Conservation (phyloP, 2,113 vertebrate species). For the Lucifuga dentata region DNA sequence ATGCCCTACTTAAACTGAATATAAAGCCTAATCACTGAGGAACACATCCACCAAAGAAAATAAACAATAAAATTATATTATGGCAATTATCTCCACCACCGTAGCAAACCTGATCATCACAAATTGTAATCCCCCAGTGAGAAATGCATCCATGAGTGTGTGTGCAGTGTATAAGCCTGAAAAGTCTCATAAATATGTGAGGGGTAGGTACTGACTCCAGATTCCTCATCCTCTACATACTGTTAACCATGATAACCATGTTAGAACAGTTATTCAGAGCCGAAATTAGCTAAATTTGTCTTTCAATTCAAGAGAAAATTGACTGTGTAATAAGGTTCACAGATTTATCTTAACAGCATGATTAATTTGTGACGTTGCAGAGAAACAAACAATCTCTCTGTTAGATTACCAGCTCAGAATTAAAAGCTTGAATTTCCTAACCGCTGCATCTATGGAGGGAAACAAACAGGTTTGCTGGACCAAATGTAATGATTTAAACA, state of each 20-base stretch:
- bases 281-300: not conserved
- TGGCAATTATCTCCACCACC: constrained; percentile 33
- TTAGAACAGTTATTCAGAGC: not conserved
- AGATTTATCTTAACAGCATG: too few relatives aligned
- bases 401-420: constrained; percentile 6
- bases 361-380: too few relatives aligned
- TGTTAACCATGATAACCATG: too few relatives aligned
- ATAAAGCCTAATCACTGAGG: constrained; percentile 5
- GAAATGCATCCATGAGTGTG: not conserved
- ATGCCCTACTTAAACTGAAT: constrained; percentile 17
- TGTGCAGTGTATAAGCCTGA: not conserved
- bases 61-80: constrained; percentile 32
- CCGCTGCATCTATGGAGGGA: not conserved
- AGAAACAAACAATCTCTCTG: too few relatives aligned
- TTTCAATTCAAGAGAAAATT: not conserved
- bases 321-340: not conserved
- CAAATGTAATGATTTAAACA: constrained; percentile 15
- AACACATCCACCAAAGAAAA: not conserved
- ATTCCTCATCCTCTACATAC: not conserved
- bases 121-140: constrained; percentile 3
- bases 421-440: not conserved
- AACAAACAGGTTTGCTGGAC: constrained; percentile 7
- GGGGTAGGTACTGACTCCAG: not conserved
- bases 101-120: constrained; percentile 40
- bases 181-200: not conserved